These are phyloP conservation scores for Pseudochirops cupreus DNA, from an alignment of 2,797 vertebrate genomes.

Conservation along the genomic window DNA sequence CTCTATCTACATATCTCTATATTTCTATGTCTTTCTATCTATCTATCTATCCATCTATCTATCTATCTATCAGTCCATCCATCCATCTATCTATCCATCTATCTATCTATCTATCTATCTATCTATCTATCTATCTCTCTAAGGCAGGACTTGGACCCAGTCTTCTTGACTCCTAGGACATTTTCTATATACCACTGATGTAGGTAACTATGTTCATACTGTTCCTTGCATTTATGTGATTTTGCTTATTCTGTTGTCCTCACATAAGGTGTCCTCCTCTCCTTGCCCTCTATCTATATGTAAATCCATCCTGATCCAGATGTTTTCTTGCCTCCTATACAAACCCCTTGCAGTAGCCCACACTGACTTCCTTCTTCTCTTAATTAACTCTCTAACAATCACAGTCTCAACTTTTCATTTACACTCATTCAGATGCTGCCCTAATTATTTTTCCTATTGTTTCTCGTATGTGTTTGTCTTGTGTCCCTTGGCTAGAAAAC, in stretches of 20 bases:
- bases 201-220: neutral
- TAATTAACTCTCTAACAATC: neutral
- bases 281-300: neutral
- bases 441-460: neutral
- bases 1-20: no score
- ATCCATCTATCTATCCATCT: no score
- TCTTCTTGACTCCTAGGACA: neutral
- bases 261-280: neutral
- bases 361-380: neutral
- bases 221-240: neutral
- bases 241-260: neutral
- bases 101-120: no score
- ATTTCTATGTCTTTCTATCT: no score
- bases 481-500: neutral
- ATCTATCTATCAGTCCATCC: no score
- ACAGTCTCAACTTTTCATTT: neutral
- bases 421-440: no score
- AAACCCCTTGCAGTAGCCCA: neutral
- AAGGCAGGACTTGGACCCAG: neutral
- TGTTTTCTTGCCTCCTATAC: neutral
- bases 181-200: neutral
- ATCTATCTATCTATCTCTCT: neutral
- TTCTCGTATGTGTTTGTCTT: neutral
- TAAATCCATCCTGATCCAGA: neutral
- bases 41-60: no score